Conservation (phyloP, 2,888 invertebrate genomes). For the Scaptomyza polygonia region DNA sequence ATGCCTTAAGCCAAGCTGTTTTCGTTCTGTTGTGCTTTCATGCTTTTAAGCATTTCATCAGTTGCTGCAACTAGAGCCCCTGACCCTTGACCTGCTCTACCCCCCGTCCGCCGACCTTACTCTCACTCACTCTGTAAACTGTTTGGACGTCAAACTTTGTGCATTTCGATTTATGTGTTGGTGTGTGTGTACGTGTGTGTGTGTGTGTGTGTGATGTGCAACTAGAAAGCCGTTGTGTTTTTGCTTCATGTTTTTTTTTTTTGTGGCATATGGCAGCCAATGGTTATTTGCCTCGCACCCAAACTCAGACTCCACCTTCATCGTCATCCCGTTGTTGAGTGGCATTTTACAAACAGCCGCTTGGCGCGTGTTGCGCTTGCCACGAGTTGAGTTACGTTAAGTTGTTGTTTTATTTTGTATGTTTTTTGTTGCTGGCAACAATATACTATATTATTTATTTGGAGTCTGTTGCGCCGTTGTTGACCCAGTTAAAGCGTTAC, state of each 20-base stretch:
- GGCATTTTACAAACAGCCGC: conserved; percentile 71
- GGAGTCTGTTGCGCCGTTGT: conserved; percentile 50
- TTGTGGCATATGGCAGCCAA: conserved; percentile 43
- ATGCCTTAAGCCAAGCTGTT: conserved; percentile 7
- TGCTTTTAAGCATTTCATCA: conserved; percentile 73
- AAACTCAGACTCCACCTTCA: conserved; percentile 22
- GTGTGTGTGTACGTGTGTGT: conserved; percentile 5
- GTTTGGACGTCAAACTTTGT: conserved; percentile 45
- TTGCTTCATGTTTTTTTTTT: conserved; percentile 39
- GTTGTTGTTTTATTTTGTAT: conserved; percentile 28
- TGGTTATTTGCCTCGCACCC: too few species aligned
- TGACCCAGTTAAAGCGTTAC: conserved; percentile 68
- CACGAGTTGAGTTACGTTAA: conserved; percentile 45
- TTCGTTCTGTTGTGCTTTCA: conserved; percentile 44
- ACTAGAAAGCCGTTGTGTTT: conserved; percentile 21
- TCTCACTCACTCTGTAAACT: neutral
- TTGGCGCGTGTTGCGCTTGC: conserved; percentile 69
- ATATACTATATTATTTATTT: conserved; percentile 74
- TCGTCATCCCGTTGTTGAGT: conserved; percentile 48
- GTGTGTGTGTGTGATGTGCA: conserved; percentile 4
- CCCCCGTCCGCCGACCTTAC: neutral
- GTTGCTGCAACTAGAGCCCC: conserved; percentile 59
- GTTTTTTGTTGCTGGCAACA: conserved; percentile 51
- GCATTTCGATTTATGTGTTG: conserved; percentile 42
- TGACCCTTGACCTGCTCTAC: conserved; percentile 3